Evolutionary conservation across 2,113 vertebrate species (phyloP).

Genomic region (Gymnobelideus leadbeateri): DNA sequence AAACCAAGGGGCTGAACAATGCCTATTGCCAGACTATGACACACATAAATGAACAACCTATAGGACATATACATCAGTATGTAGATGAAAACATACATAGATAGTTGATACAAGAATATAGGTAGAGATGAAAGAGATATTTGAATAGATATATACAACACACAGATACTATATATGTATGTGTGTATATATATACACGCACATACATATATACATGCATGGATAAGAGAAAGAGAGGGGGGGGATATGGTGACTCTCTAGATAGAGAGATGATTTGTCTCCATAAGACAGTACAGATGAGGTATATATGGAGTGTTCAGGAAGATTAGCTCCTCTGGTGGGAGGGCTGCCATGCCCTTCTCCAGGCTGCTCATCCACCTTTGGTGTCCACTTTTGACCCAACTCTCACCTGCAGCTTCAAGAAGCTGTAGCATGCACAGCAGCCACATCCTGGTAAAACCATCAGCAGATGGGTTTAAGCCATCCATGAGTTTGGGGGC

Average conservation of each 20-base stretch:
- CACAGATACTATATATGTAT: not conserved
- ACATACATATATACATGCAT: not conserved
- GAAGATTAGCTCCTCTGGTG: too few relatives aligned
- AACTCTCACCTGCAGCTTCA: too few relatives aligned
- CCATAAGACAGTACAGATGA: not conserved
- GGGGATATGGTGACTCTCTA: not conserved
- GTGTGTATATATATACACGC: too few relatives aligned
- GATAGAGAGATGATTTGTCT: not conserved
- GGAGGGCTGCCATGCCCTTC: too few relatives aligned
- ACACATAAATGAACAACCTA: not conserved
- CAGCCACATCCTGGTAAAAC: too few relatives aligned
- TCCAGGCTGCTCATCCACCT: too few relatives aligned
- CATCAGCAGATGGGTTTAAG: too few relatives aligned
- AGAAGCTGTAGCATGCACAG: too few relatives aligned
- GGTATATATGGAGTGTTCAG: too few relatives aligned
- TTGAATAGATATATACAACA: not conserved
- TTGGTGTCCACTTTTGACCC: too few relatives aligned
- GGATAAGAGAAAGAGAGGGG: too few relatives aligned
- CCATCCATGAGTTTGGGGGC: too few relatives aligned
- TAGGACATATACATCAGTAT: not conserved
- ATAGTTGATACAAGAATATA: not conserved
- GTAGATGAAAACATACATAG: not conserved
- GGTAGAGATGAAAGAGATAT: not conserved
- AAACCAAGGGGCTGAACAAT: not conserved
- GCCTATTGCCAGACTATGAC: not conserved